Percentiles rank a stretch among this genome's conserved stretches.
These are phyloP conservation scores for Sphaerophoria taeniata DNA, from an alignment of 2,888 invertebrate genomes.

Conservation along the genomic window DNA sequence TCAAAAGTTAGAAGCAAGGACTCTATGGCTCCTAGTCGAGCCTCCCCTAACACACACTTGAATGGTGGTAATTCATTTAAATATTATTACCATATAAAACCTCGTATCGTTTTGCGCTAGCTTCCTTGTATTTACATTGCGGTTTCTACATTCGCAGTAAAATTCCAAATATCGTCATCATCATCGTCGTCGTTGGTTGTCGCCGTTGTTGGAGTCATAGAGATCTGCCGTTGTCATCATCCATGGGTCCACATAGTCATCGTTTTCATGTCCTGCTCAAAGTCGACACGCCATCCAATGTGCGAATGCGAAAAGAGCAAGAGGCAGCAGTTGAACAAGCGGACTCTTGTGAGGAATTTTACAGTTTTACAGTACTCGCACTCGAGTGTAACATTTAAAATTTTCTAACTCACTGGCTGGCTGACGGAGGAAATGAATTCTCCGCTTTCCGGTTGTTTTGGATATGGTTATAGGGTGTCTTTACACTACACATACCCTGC, in stretches of 20 bases:
- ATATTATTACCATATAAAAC: conserved; percentile 69
- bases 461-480: not conserved
- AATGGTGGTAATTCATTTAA: conserved; percentile 68
- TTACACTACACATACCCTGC: conserved; percentile 7
- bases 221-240: conserved; percentile 28
- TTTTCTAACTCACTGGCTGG: conserved; percentile 33
- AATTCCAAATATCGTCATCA: conserved; percentile 58
- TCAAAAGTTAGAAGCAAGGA: not conserved
- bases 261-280: conserved; percentile 35
- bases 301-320: conserved; percentile 18
- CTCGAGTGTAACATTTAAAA: conserved; percentile 46
- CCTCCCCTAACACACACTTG: conserved; percentile 41
- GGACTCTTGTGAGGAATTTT: conserved; percentile 18
- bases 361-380: not conserved
- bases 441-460: conserved; percentile 40
- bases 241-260: conserved; percentile 24
- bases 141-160: conserved; percentile 58
- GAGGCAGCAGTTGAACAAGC: conserved; percentile 1
- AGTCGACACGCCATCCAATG: not conserved
- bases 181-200: not conserved
- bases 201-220: not conserved
- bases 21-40: not conserved
- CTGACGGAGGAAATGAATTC: conserved; percentile 20
- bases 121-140: conserved; percentile 49
- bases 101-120: conserved; percentile 36